Conservation (phyloP, 2,113 vertebrate species). For the Odocoileus hemionus region DNA sequence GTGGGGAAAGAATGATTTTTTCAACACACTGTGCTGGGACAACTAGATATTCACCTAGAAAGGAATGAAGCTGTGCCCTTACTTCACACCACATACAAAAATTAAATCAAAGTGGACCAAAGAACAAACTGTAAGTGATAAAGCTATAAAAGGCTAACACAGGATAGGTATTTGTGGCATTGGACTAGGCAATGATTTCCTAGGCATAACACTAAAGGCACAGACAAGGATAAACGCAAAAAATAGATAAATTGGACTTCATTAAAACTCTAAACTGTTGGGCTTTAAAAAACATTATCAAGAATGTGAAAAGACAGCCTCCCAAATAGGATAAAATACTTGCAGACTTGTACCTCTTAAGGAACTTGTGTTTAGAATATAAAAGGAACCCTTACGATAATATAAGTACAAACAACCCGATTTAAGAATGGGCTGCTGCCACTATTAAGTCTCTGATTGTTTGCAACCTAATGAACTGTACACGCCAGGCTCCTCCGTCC, state of each 20-base stretch:
- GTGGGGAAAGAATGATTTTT: not conserved
- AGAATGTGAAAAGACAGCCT: not conserved
- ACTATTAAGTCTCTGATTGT: not conserved
- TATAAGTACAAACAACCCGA: not conserved
- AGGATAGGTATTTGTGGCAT: not conserved
- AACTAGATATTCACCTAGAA: not conserved
- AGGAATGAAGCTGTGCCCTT: not conserved
- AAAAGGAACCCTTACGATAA: not conserved
- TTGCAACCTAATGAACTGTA: not conserved
- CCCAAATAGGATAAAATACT: not conserved
- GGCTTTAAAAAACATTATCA: not conserved
- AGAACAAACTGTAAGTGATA: not conserved
- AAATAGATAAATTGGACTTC: not conserved
- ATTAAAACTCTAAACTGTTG: not conserved
- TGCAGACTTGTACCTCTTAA: not conserved
- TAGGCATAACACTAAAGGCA: not conserved
- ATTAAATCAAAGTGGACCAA: not conserved
- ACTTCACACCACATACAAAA: not conserved
- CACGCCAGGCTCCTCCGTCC: not conserved
- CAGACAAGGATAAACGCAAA: not conserved
- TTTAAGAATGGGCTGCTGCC: not conserved
- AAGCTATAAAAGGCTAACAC: not conserved
- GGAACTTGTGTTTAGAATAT: not conserved
- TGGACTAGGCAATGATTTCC: not conserved
- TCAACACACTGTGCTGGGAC: not conserved